Percentiles rank a stretch among this genome's conserved stretches.
These are phyloP conservation scores for Dolomedes plantarius DNA, from an alignment of 2,888 invertebrate species.

Conservation along the genomic window DNA sequence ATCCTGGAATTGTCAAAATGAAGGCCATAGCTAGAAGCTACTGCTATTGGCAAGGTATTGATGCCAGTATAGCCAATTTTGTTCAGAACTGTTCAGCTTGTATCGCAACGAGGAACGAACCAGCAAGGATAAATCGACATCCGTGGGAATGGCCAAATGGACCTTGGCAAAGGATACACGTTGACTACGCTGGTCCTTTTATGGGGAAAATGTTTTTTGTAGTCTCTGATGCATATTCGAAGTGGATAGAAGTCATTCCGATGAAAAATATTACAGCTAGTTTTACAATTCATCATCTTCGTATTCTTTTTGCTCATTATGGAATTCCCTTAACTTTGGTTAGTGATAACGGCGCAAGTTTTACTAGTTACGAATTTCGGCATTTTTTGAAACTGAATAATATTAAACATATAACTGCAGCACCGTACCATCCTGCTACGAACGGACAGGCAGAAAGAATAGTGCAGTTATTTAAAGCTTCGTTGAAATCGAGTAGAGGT, in stretches of 20 bases:
- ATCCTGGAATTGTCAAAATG: conserved; percentile 46
- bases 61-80: conserved; percentile 38
- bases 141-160: conserved; percentile 38
- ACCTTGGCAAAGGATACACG: conserved; percentile 40
- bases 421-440: conserved; percentile 73
- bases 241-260: conserved; percentile 37
- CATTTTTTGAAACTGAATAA: conserved; percentile 68
- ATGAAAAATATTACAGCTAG: conserved; percentile 34
- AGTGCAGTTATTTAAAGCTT: conserved; percentile 70
- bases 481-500: conserved; percentile 48
- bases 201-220: conserved; percentile 43
- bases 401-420: conserved; percentile 66
- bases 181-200: conserved; percentile 57
- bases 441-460: conserved; percentile 74
- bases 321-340: conserved; percentile 39
- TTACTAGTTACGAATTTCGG: conserved; percentile 41
- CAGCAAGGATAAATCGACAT: conserved; percentile 38
- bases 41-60: conserved; percentile 44
- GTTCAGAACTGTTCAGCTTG: conserved; percentile 43
- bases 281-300: too few species aligned
- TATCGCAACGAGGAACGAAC: conserved; percentile 36
- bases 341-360: conserved; percentile 43
- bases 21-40: conserved; percentile 46
- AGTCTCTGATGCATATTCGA: conserved; percentile 42
- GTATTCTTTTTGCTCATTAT: conserved; percentile 33